Percentiles rank a stretch among this genome's conserved stretches.
Evolutionary conservation across 2,888 invertebrate genomes (phyloP).

Genomic region (Alcis repandata): DNA sequence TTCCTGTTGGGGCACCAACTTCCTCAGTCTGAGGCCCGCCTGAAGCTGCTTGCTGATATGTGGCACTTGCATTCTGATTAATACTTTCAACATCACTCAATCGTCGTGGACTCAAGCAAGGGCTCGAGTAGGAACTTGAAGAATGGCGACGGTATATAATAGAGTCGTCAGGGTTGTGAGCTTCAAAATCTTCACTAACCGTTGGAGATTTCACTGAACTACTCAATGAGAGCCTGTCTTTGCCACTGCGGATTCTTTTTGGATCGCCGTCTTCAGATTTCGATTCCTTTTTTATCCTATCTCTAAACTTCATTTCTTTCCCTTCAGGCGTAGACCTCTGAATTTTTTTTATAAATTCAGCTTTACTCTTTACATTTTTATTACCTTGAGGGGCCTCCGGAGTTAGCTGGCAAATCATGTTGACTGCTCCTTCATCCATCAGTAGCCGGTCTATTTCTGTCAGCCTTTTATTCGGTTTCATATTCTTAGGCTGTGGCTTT

Average conservation of each 20-base stretch:
- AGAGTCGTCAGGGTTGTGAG: constrained; percentile 90
- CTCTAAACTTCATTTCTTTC: constrained; percentile 82
- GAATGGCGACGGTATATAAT: constrained; percentile 94
- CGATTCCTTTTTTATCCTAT: constrained; percentile 77
- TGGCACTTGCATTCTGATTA: constrained; percentile 49
- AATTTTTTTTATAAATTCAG: constrained; percentile 88
- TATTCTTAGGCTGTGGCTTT: constrained; percentile 77
- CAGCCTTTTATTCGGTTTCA: constrained; percentile 85
- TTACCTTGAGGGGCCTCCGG: constrained; percentile 82
- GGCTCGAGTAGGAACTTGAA: constrained; percentile 93
- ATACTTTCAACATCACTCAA: constrained; percentile 82
- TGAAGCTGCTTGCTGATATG: constrained; percentile 39
- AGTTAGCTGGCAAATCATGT: constrained; percentile 93
- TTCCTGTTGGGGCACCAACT: constrained; percentile 17
- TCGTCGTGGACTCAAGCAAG: constrained; percentile 88
- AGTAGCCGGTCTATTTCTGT: constrained; percentile 92
- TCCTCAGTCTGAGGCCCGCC: constrained; percentile 41
- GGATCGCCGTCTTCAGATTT: constrained; percentile 73
- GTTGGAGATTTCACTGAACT: constrained; percentile 84
- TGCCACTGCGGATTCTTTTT: constrained; percentile 70
- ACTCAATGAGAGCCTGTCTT: constrained; percentile 72
- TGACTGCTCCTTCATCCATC: constrained; percentile 95
- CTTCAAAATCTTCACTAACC: constrained; percentile 88
- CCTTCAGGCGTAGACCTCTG: constrained; percentile 80
- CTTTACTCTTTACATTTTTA: constrained; percentile 83